Evolutionary conservation across 2,888 invertebrate genomes (phyloP), one percentile per base, ranked within the genome.

Genomic region (Drosophila formosana): DNA sequence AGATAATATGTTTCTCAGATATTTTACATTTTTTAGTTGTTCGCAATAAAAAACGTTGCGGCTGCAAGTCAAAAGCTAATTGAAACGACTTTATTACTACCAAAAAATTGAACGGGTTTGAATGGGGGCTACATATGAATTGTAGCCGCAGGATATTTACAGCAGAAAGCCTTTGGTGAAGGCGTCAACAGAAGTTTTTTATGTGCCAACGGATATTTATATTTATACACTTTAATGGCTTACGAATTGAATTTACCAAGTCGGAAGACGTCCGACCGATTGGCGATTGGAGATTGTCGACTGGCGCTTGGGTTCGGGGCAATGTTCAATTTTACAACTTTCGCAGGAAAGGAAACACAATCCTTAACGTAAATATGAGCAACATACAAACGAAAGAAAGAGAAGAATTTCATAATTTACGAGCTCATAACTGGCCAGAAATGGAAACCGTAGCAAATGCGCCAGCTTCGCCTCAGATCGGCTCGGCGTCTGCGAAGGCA

Each of bases 261-360:
- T 53, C 75, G 55, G 43, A 26, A 57, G 47, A 34, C 9, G 51
- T 32, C 18, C 18, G 18, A 18, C 18, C 18, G 18, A 18, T 18
- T 18, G 49, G 18, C 25, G 37, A 57, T 55, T 13, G 41, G 23
- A 18, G 72, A 61, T 34, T 34, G 23, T 18, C 23, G 56, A 45
- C 47, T 65, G 69, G 62, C 56, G 61, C 51, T 71, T 47, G 56
- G 18, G 23, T 25, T 45, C 13, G 32, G 9, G 41, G 56, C 65
- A 46, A 57, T 57, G 46, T 57, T n/a, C 23, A 39, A 50, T 81
- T 83, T 88, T 75, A 88, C 85, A 88, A 71, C 83, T 85, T 83
- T 84, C 80, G 88, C 83, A 84, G 88, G 80, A 84, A 84, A 84
- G 82, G 83, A 80, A 83, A 82, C 69, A 74, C 82, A 82, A 84